Percentiles rank a stretch among this genome's conserved stretches.
phyloP scores from a whole-genome alignment of 2,888 invertebrate species.

The Corbicula japonica region DNA sequence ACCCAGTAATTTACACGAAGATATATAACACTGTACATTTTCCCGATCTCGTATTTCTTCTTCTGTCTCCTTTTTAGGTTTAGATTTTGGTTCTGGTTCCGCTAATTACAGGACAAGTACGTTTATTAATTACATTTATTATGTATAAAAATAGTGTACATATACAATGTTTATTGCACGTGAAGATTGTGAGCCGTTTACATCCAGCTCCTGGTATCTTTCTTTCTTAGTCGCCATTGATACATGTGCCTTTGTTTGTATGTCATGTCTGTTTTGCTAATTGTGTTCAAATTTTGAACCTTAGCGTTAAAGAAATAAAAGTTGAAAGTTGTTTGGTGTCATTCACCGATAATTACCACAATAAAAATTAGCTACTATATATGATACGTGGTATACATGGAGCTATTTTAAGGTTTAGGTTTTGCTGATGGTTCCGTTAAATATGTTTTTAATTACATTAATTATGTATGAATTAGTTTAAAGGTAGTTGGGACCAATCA shows the following conservation, averaged over 20 bases:
- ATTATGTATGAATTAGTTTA: too few relatives aligned
- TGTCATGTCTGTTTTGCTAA: too few relatives aligned
- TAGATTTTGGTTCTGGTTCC: conserved; percentile 3
- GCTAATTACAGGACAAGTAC: neutral
- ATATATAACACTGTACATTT: conserved; percentile 68
- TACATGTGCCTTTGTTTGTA: too few relatives aligned
- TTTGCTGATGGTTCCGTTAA: too few relatives aligned
- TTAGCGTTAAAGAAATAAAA: too few relatives aligned
- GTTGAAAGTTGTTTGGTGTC: too few relatives aligned
- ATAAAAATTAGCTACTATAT: too few relatives aligned
- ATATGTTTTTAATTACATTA: too few relatives aligned
- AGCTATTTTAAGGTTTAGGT: too few relatives aligned
- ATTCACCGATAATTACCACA: too few relatives aligned
- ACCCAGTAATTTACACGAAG: conserved; percentile 71
- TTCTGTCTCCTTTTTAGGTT: conserved; percentile 47
- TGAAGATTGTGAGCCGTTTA: neutral
- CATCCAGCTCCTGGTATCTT: neutral
- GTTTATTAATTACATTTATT: neutral
- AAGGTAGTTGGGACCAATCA: neutral
- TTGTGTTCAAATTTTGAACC: too few relatives aligned
- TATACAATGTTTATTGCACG: neutral
- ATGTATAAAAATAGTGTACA: neutral
- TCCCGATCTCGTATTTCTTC: conserved; percentile 53
- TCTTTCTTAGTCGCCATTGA: neutral
- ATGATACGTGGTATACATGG: too few relatives aligned